A percentile compares a stretch with the other conserved stretches of the same genome.
These are phyloP conservation scores for Tinamus guttatus DNA, from an alignment of 2,113 vertebrate genomes.

Conservation along the genomic window DNA sequence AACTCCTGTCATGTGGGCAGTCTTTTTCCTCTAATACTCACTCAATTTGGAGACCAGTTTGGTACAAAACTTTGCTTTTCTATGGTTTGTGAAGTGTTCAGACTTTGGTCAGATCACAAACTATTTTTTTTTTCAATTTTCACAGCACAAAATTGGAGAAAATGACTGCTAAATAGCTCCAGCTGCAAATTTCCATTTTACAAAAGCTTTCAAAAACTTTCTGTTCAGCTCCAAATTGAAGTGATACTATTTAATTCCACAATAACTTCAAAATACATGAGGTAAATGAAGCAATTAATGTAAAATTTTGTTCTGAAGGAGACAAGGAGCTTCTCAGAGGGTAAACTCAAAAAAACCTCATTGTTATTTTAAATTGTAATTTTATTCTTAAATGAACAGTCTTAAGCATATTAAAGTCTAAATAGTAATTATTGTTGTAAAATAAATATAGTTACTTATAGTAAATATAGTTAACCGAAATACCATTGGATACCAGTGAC, in stretches of 20 bases:
- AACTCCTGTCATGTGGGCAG: background rate
- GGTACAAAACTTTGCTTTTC: background rate
- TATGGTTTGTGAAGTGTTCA: background rate
- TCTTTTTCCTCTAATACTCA: rapidly evolving
- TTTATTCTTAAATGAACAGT: constrained; percentile 8
- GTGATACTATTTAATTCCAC: background rate
- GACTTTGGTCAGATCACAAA: background rate
- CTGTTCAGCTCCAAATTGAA: background rate
- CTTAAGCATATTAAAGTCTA: background rate
- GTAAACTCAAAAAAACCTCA: background rate
- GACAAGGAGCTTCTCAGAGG: background rate
- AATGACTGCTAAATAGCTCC: background rate
- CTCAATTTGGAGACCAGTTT: background rate
- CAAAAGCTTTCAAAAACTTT: background rate
- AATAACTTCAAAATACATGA: background rate
- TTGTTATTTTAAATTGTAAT: background rate
- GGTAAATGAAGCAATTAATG: background rate
- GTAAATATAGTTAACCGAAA: background rate
- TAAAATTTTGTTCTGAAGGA: background rate
- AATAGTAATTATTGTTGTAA: constrained; percentile 44
- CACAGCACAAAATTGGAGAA: background rate
- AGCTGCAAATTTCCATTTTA: background rate
- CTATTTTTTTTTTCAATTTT: background rate
- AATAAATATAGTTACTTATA: background rate
- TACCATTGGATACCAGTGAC: background rate